Evolutionary conservation across 2,113 vertebrate genomes (phyloP).

Genomic region (Romanogobio albipinnatus): DNA sequence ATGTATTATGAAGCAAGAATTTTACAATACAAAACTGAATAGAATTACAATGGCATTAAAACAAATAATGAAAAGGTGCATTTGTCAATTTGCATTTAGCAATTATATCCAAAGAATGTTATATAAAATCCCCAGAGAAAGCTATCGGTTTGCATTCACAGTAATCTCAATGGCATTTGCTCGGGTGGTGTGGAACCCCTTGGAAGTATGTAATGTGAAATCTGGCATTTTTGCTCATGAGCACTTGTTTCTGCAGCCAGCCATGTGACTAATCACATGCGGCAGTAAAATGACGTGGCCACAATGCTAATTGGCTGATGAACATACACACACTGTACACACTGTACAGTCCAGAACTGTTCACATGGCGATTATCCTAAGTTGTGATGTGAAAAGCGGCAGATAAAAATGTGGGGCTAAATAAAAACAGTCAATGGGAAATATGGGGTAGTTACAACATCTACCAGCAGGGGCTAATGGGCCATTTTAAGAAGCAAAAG

Average conservation of each 20-base stretch:
- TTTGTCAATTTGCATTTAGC: not conserved
- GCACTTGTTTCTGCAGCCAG: not conserved
- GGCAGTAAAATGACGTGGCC: not conserved
- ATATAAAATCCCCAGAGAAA: not conserved
- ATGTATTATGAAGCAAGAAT: not conserved
- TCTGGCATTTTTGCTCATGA: not conserved
- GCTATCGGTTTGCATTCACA: not conserved
- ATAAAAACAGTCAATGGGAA: not conserved
- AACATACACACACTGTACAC: not conserved
- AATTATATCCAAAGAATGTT: not conserved
- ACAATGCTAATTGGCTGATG: not conserved
- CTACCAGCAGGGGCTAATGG: not conserved
- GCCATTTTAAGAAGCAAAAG: not conserved
- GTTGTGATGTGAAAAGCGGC: not conserved
- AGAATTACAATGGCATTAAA: not conserved
- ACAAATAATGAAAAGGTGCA: not conserved
- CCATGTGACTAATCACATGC: not conserved
- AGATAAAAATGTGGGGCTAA: not conserved
- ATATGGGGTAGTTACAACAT: not conserved
- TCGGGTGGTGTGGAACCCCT: not conserved
- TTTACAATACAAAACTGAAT: not conserved
- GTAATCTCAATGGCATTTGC: constrained; percentile 7
- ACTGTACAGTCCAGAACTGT: not conserved
- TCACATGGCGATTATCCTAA: not conserved
- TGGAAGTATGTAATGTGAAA: not conserved